Conservation (phyloP, 64 coral and sea anemone species). For the Stichodactyla mertensii region DNA sequence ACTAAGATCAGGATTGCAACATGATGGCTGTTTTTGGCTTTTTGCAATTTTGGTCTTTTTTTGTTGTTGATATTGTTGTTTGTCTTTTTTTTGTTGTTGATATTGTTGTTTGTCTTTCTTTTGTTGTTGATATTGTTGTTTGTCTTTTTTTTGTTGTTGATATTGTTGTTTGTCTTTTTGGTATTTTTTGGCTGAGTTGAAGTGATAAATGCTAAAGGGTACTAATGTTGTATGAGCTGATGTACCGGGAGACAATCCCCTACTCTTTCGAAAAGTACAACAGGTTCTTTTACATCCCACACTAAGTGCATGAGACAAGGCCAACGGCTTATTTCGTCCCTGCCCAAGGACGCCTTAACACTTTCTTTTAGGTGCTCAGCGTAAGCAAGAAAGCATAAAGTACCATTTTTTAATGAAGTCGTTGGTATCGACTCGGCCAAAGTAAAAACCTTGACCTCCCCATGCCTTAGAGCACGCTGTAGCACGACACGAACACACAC, state of each 20-base stretch:
- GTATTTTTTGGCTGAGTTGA: background rate
- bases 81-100: too few relatives aligned
- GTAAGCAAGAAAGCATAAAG: background rate
- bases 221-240: background rate
- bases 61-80: too few relatives aligned
- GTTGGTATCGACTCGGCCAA: background rate
- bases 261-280: constrained; percentile 12
- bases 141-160: background rate
- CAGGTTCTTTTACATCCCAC: constrained; percentile 2
- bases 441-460: background rate
- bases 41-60: too few relatives aligned
- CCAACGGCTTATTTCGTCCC: constrained; percentile 13
- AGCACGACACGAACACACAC: background rate
- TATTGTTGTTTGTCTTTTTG: background rate
- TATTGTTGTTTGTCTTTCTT: too few relatives aligned
- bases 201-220: background rate
- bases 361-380: background rate
- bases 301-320: background rate
- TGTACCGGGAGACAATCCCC: constrained; percentile 7
- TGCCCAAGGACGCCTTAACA: constrained; percentile 4
- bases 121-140: too few relatives aligned
- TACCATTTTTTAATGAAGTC: background rate
- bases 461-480: background rate
- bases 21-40: too few relatives aligned
- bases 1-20: too few relatives aligned